A percentile compares a stretch with the other conserved stretches of the same genome.
These are phyloP conservation scores for Perithous albicinctus DNA, from an alignment of 2,888 invertebrate species.

Conservation along the genomic window DNA sequence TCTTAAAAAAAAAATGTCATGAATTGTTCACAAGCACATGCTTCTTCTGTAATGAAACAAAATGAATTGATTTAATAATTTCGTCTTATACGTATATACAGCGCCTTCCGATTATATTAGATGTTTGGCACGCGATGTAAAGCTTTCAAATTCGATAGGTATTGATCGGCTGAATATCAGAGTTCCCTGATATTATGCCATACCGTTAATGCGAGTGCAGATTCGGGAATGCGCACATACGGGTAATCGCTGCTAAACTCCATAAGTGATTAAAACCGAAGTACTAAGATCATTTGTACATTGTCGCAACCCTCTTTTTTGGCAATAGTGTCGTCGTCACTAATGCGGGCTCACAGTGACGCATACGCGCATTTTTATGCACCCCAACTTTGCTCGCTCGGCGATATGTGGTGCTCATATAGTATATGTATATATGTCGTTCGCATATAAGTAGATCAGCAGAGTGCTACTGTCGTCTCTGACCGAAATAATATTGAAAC, in stretches of 20 bases:
- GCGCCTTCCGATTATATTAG: not conserved
- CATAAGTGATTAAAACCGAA: conserved; percentile 81
- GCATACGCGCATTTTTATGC: conserved; percentile 82
- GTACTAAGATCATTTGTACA: conserved; percentile 81
- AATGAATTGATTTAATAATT: too few species aligned
- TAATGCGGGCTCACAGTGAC: conserved; percentile 74
- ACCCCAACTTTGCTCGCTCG: conserved; percentile 72
- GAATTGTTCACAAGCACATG: too few species aligned
- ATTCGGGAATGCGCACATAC: not conserved
- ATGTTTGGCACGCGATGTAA: not conserved
- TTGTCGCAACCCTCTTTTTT: conserved; percentile 66
- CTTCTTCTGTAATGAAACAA: too few species aligned
- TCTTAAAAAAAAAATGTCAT: too few species aligned
- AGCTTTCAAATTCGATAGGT: conserved; percentile 4
- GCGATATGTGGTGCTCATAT: conserved; percentile 69
- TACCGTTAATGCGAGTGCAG: too few species aligned
- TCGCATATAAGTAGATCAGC: conserved; percentile 75
- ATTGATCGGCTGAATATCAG: not conserved
- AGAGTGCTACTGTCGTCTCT: conserved; percentile 5
- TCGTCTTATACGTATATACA: not conserved
- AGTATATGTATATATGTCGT: conserved; percentile 81
- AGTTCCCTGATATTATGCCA: not conserved
- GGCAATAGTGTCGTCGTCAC: conserved; percentile 34
- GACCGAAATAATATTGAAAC: conserved; percentile 52
- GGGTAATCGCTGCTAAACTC: conserved; percentile 40